Conservation (phyloP, 2,888 invertebrate species). For the Dynastes maya region DNA sequence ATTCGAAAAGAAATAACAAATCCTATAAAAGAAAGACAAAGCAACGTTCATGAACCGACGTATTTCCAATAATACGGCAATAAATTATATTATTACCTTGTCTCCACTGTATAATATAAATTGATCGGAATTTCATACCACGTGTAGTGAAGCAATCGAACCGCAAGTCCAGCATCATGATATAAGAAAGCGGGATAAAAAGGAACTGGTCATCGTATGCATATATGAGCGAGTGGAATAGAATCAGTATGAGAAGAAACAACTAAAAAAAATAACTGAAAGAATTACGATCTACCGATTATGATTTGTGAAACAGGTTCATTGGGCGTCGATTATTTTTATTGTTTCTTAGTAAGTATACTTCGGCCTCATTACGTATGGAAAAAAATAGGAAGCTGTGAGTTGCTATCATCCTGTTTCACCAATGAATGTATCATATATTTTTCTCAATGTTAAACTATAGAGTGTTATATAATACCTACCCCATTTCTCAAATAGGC, state of each 20-base stretch:
- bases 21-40: constrained; percentile 41
- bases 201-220: constrained; percentile 59
- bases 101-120: constrained; percentile 70
- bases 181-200: constrained; percentile 57
- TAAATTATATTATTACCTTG: constrained; percentile 72
- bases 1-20: constrained; percentile 34
- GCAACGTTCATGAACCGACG: constrained; percentile 42
- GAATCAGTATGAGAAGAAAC: constrained; percentile 31
- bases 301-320: constrained; percentile 66
- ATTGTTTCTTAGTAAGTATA: constrained; percentile 11
- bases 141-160: constrained; percentile 68
- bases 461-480: too few relatives aligned
- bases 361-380: constrained; percentile 14
- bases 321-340: constrained; percentile 40
- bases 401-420: not conserved
- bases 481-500: too few relatives aligned
- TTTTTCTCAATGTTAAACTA: not conserved
- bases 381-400: not conserved
- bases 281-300: constrained; percentile 66
- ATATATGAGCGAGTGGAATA: constrained; percentile 19
- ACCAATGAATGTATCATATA: not conserved
- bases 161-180: constrained; percentile 65
- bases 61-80: constrained; percentile 67
- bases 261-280: constrained; percentile 60
- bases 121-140: constrained; percentile 71